These are phyloP conservation scores for Timema podura DNA, from an alignment of 2,888 invertebrate species.

Conservation along the genomic window DNA sequence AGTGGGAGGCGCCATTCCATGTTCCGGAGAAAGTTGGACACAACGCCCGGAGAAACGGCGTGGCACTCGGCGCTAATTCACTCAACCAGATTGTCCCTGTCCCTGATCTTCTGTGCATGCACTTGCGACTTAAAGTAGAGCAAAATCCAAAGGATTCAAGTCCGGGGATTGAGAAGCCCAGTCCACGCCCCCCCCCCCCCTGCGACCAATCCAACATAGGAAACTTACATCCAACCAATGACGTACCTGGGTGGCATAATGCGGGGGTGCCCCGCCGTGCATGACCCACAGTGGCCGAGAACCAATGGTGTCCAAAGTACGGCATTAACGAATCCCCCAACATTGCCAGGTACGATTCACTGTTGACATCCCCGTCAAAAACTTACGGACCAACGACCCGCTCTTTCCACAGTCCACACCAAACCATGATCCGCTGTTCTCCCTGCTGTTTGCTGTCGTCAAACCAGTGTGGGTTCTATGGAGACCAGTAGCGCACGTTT, in stretches of 20 bases:
- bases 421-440: neutral
- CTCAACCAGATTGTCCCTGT: slow-evolving; percentile 7
- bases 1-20: neutral
- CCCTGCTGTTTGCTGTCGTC: neutral
- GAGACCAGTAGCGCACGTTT: slow-evolving; percentile 9
- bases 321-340: neutral
- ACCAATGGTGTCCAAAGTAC: neutral
- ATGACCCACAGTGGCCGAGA: neutral
- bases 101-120: neutral
- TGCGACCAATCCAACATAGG: neutral
- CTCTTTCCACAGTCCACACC: slow-evolving; percentile 2
- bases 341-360: neutral
- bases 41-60: neutral
- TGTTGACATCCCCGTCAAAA: neutral
- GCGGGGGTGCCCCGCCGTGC: neutral
- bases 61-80: neutral
- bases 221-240: neutral
- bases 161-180: slow-evolving; percentile 13
- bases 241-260: neutral
- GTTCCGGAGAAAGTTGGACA: neutral
- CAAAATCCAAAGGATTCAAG: slow-evolving; percentile 9
- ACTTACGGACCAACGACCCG: neutral
- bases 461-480: neutral
- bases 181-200: neutral
- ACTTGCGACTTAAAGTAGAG: slow-evolving; percentile 8